These are phyloP conservation scores for Pardalotus punctatus DNA, from an alignment of 2,113 vertebrate species.

Conservation along the genomic window DNA sequence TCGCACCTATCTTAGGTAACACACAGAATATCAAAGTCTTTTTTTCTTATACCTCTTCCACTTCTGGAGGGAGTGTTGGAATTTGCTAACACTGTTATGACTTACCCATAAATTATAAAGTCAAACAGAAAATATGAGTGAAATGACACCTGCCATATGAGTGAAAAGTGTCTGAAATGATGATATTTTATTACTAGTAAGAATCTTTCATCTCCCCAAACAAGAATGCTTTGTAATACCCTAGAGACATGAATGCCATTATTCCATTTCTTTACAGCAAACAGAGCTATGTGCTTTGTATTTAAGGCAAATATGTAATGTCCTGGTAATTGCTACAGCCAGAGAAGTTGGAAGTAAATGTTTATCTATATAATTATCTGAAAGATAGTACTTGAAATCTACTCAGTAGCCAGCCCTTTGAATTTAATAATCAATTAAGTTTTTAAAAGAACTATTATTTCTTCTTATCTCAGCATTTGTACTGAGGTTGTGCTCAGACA, in stretches of 20 bases:
- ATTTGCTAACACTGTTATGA: background rate
- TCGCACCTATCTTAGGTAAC: background rate
- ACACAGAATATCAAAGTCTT: background rate
- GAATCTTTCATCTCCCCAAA: background rate
- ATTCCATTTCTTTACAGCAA: background rate
- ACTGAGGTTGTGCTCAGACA: background rate
- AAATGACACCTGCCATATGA: background rate
- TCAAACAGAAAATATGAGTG: background rate
- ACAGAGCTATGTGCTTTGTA: background rate
- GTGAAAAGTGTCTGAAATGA: background rate
- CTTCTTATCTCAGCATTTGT: background rate
- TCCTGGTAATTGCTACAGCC: background rate
- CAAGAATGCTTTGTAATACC: background rate
- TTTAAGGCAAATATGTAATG: background rate
- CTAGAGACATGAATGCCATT: background rate
- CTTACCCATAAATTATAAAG: background rate
- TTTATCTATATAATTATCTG: background rate
- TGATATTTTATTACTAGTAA: background rate
- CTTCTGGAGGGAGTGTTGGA: background rate
- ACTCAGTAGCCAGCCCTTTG: background rate
- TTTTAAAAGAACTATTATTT: background rate
- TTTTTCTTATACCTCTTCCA: background rate
- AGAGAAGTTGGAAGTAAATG: background rate
- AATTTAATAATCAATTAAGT: conserved; percentile 1
- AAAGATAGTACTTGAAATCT: background rate